These are phyloP conservation scores for Meteorus sp. DNA, from an alignment of 1,140 invertebrate species.

Conservation along the genomic window DNA sequence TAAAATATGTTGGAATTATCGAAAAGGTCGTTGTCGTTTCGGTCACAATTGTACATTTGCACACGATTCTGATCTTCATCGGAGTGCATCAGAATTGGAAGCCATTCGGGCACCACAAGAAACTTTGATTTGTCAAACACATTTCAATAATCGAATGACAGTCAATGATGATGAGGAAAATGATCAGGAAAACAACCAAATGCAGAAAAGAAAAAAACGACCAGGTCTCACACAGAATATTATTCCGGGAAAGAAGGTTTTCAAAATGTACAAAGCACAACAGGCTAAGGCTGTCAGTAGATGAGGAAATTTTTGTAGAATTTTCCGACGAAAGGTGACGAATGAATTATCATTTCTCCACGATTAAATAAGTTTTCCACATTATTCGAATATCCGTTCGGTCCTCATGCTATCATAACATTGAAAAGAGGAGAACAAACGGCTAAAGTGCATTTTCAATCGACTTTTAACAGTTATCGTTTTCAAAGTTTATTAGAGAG, in stretches of 20 bases:
- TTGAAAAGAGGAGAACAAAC: too few species aligned
- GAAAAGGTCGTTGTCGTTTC: constrained; percentile 86
- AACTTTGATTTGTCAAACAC: constrained; percentile 56
- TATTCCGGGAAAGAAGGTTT: constrained; percentile 81
- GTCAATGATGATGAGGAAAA: constrained; percentile 55
- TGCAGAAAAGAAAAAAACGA: constrained; percentile 68
- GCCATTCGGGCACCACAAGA: constrained; percentile 60
- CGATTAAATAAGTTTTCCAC: background rate
- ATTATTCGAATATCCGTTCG: too few species aligned
- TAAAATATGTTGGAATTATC: constrained; percentile 92
- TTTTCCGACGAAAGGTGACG: too few species aligned
- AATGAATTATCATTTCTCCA: too few species aligned
- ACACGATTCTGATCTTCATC: constrained; percentile 83
- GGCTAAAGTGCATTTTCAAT: too few species aligned
- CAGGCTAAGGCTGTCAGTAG: constrained; percentile 59
- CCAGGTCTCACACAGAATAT: constrained; percentile 78
- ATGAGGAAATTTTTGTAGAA: constrained; percentile 50
- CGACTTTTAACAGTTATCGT: too few species aligned
- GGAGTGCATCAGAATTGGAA: constrained; percentile 61
- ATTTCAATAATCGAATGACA: constrained; percentile 43
- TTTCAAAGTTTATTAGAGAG: background rate
- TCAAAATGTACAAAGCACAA: constrained; percentile 74
- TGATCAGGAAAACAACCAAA: constrained; percentile 62
- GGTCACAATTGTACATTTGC: constrained; percentile 91
- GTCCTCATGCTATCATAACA: too few species aligned